These are phyloP conservation scores for Aspidapion aeneum DNA, from an alignment of 2,888 invertebrate genomes.

Conservation along the genomic window DNA sequence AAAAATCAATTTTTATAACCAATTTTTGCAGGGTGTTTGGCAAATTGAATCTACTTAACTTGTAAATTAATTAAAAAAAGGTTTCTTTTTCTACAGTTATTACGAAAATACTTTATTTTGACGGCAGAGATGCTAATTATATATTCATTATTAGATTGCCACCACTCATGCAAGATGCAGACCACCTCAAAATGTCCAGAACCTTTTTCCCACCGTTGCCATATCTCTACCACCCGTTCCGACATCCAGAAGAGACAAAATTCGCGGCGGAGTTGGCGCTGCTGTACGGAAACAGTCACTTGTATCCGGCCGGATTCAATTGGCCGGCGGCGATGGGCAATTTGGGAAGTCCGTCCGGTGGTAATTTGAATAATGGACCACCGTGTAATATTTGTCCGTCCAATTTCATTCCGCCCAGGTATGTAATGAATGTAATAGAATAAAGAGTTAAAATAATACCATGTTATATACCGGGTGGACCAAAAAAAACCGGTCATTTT, in stretches of 20 bases:
- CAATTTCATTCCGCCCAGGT: constrained; percentile 37
- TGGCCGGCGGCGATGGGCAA: constrained; percentile 39
- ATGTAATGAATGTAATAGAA: no score
- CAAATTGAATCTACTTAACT: no score
- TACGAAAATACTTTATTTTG: no score
- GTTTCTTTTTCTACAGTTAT: no score
- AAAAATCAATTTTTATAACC: no score
- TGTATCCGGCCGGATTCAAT: constrained; percentile 51
- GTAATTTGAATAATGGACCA: constrained; percentile 26
- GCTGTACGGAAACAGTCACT: constrained; percentile 55
- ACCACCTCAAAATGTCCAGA: constrained; percentile 60
- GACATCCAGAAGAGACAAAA: constrained; percentile 51
- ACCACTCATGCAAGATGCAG: constrained; percentile 52
- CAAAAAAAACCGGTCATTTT: neutral
- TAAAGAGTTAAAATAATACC: no score
- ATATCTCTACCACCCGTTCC: constrained; percentile 64
- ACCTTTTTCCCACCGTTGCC: constrained; percentile 69
- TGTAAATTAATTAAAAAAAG: no score
- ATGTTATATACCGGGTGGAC: neutral
- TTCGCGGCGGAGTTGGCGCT: constrained; percentile 68
- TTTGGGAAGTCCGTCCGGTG: constrained; percentile 32
- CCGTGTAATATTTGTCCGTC: constrained; percentile 45
- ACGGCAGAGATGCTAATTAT: no score
- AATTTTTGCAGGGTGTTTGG: no score
- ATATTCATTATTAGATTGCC: constrained; percentile 46